phyloP scores from a whole-genome alignment of 2,113 vertebrate species.

The Phrynocephalus versicolor region DNA sequence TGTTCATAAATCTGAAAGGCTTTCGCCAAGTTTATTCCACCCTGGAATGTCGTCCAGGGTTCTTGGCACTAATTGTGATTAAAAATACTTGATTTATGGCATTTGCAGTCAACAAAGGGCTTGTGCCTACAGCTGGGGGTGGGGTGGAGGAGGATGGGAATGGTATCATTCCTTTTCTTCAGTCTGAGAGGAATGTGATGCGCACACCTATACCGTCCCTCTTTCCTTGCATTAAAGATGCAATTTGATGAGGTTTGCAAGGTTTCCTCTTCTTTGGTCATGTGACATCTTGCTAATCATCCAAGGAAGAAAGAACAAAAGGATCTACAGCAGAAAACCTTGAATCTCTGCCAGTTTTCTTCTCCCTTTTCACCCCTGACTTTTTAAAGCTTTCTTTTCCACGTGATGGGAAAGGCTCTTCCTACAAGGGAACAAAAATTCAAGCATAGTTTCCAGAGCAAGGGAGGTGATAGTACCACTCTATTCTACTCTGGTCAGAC shows the following conservation, averaged over 20 bases:
- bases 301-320: not conserved
- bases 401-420: not conserved
- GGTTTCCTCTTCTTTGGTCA: not conserved
- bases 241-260: not conserved
- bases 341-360: not conserved
- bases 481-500: no score
- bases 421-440: not conserved
- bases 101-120: not conserved
- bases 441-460: no score
- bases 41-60: not conserved
- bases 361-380: not conserved
- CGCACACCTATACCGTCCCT: no score
- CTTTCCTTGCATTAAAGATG: not conserved
- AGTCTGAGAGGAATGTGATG: not conserved
- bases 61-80: not conserved
- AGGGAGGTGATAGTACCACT: no score
- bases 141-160: not conserved
- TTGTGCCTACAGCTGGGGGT: not conserved
- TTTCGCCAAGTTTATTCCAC: constrained; percentile 11
- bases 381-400: not conserved
- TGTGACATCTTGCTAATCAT: not conserved
- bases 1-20: constrained; percentile 16
- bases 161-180: not conserved
- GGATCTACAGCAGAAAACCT: not conserved
- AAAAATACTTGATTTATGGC: constrained; percentile 18